Evolutionary conservation across 2,113 vertebrate genomes (phyloP), one percentile per base, ranked within the genome.

Genomic region (Carollia perspicillata): DNA sequence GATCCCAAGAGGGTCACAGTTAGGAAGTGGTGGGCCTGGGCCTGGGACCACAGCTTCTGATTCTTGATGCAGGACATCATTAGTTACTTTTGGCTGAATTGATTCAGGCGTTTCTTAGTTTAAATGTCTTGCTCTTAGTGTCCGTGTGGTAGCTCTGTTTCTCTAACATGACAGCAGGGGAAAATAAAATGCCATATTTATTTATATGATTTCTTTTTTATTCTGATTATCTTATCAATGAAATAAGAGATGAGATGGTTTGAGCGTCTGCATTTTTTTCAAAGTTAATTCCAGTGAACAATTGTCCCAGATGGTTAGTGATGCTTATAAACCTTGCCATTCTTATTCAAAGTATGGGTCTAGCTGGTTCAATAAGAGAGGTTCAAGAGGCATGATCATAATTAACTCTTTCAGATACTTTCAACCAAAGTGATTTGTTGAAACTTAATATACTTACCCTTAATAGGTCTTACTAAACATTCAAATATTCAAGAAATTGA

Each of bases 241-340:
- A 93, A 88, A 86, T 94, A 94, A 89, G 22, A 75, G 35, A 55
- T 84, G 63, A 80, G 35, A 55, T 84, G 63, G 68, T 93, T 23
- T 37, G 6, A 42, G 17, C 18, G 3, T 90, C 79, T 47, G n/a
- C n/a, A n/a, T 18, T 75, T 75, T 12, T 1, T 20, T 53, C 30
- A 90, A 78, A 75, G 80, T 86, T 71, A 71, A 33, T 84, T 28
- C 14, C 30, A 8, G 75, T 49, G 60, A 92, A 65, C 16, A 80
- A 51, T 68, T 83, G 9, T 79, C n/a, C 18, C 28, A 49, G 22
- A 18, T 86, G 8, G 14, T 90, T 87, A 71, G 26, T 12, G n/a
- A 6, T n/a, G 18, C 44, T 30, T 90, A 5, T 40, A 78, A 44
- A 58, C 7, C 47, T 6, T 60, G 42, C 58, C 28, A 16, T 12